Conservation (phyloP, 2,113 vertebrate genomes). For the Laticauda laticaudata region DNA sequence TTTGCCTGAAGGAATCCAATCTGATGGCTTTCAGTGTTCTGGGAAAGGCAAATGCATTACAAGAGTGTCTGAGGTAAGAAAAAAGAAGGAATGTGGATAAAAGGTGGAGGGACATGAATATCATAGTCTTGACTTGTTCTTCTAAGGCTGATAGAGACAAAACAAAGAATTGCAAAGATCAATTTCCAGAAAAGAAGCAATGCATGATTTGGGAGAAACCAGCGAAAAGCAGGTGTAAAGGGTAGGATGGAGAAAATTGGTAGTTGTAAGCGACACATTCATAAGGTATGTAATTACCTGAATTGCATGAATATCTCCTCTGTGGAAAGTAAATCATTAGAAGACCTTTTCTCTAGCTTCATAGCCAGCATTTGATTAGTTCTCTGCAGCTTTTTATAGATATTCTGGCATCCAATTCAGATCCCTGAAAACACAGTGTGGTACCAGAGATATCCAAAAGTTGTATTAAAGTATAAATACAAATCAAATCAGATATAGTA, state of each 20-base stretch:
- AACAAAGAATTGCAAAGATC: background rate
- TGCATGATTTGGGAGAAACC: background rate
- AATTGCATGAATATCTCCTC: background rate
- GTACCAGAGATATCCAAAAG: background rate
- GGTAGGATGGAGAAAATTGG: background rate
- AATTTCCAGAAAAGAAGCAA: background rate
- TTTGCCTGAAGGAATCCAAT: slow-evolving; percentile 71
- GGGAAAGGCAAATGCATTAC: slow-evolving; percentile 89
- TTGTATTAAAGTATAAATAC: background rate
- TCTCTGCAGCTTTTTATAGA: background rate
- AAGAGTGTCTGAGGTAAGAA: slow-evolving; percentile 82
- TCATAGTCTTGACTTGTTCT: background rate
- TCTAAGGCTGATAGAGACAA: background rate
- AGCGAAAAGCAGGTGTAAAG: background rate
- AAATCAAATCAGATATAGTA: background rate
- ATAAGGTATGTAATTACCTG: background rate
- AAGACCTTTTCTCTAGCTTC: background rate
- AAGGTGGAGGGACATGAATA: background rate
- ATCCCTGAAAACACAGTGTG: background rate
- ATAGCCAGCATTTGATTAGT: background rate
- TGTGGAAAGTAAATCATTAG: background rate
- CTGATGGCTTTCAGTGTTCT: slow-evolving; percentile 79
- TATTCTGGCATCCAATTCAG: background rate
- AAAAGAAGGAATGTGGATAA: background rate
- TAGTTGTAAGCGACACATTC: background rate